Evolutionary conservation across 1,140 invertebrate genomes (phyloP).

Genomic region (Sipha flava): DNA sequence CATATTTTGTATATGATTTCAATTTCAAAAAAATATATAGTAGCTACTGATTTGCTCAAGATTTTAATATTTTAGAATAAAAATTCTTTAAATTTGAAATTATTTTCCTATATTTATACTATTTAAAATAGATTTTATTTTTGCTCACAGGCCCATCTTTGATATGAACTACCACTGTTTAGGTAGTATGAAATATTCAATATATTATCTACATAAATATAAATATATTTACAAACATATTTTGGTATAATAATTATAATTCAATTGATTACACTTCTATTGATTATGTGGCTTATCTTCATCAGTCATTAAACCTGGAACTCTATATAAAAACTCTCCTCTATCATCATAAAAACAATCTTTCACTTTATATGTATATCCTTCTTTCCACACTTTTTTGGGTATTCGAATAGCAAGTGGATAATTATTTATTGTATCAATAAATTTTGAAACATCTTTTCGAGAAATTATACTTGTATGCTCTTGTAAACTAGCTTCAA

Average conservation of each 20-base stretch:
- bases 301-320: slow-evolving; percentile 53
- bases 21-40: too few relatives aligned
- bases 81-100: too few relatives aligned
- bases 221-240: too few relatives aligned
- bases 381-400: slow-evolving; percentile 32
- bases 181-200: too few relatives aligned
- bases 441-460: neutral
- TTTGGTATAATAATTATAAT: neutral
- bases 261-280: neutral
- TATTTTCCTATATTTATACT: too few relatives aligned
- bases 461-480: neutral
- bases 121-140: too few relatives aligned
- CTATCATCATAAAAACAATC: slow-evolving; percentile 70
- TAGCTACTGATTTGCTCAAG: too few relatives aligned
- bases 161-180: too few relatives aligned
- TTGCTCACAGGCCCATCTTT: too few relatives aligned
- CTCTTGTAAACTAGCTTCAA: neutral
- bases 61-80: too few relatives aligned
- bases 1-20: too few relatives aligned
- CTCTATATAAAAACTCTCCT: slow-evolving; percentile 64
- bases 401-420: slow-evolving; percentile 34
- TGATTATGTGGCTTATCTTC: neutral
- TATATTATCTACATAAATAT: too few relatives aligned
- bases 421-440: slow-evolving; percentile 17
- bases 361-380: slow-evolving; percentile 48